Base-by-base conservation (phyloP, 2,888 invertebrate species). In the Acanthosepion lycidas region DNA sequence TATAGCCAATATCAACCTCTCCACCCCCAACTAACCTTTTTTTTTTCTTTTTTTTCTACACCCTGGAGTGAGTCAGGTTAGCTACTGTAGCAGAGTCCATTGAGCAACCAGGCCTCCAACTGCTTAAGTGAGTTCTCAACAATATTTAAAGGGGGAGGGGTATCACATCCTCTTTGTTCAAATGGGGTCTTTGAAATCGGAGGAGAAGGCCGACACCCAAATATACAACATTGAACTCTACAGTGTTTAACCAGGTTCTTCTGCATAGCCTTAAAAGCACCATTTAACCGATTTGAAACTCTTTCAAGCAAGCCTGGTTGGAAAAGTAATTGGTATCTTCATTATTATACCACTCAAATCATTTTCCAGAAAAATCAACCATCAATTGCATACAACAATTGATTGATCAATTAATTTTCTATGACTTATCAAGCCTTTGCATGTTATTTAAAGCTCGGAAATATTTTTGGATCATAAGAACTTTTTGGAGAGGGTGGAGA, bases 141-240 rank as follows among this genome's bases (percentile, higher is more conserved):
- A 78, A 33, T n/a, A n/a, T 78, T 78, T 78, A 78, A 78, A 18
- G 15, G n/a, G 4, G 12, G 18, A n/a, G n/a, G 26, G n/a, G 9
- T 1, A 78, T 78, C 78, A 78, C 33, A 78, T 59, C 78, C 33
- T 33, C 78, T 78, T 78, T 78, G 78, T 78, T 78, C 78, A 15
- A 18, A n/a, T 78, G 78, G 78, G 4, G n/a, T 15, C 78, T 78
- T 78, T 78, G 78, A 78, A 78, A 78, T 33, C 15, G 18, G 78
- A 78, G 78, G 78, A 78, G 78, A 78, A 33, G 78, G 78, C 78
- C 78, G 78, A 78, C 78, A 78, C 78, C 78, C 78, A 78, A 42
- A 33, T 33, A 78, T n/a, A 78, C 33, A 15, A 33, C 78, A 2
- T 12, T 78, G 78, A 78, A 78, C 78, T 12, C n/a, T 15, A 4